These are phyloP conservation scores for Dolomedes plantarius DNA, from an alignment of 2,888 invertebrate species.

Conservation along the genomic window DNA sequence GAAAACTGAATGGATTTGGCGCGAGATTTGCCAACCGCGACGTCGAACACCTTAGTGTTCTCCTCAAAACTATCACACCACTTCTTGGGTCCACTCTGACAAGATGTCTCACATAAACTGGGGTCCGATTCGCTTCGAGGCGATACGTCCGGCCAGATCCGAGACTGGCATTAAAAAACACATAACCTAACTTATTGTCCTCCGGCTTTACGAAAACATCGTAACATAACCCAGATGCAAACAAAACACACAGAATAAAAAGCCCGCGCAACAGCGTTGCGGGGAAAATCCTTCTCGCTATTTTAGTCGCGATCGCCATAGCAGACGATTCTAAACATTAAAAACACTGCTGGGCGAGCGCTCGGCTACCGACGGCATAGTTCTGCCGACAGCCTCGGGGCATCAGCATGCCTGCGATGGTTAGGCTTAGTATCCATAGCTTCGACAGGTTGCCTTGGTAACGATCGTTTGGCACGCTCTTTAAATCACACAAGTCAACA, in stretches of 20 bases:
- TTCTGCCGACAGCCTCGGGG: constrained; percentile 31
- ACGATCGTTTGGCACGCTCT: constrained; percentile 38
- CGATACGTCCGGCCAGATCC: constrained; percentile 79
- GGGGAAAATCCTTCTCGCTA: neutral
- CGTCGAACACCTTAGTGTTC: constrained; percentile 54
- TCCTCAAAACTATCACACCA: constrained; percentile 74
- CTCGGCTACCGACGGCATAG: constrained; percentile 39
- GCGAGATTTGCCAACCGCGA: constrained; percentile 54
- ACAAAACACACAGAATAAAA: neutral
- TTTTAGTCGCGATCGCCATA: neutral
- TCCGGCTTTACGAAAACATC: constrained; percentile 63
- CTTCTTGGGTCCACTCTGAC: constrained; percentile 84
- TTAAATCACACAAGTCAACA: neutral
- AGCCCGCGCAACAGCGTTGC: constrained; percentile 5
- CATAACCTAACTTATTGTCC: constrained; percentile 66
- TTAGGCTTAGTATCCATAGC: constrained; percentile 43
- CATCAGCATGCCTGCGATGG: constrained; percentile 24
- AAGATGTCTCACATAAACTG: constrained; percentile 87
- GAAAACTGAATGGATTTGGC: constrained; percentile 89
- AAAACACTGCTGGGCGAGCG: neutral
- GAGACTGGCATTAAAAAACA: constrained; percentile 75
- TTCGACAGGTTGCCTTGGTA: constrained; percentile 53
- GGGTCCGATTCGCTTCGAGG: constrained; percentile 79
- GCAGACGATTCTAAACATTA: neutral
- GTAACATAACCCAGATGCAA: constrained; percentile 31